Conservation (phyloP, 2,113 vertebrate genomes). For the Petromus typicus region DNA sequence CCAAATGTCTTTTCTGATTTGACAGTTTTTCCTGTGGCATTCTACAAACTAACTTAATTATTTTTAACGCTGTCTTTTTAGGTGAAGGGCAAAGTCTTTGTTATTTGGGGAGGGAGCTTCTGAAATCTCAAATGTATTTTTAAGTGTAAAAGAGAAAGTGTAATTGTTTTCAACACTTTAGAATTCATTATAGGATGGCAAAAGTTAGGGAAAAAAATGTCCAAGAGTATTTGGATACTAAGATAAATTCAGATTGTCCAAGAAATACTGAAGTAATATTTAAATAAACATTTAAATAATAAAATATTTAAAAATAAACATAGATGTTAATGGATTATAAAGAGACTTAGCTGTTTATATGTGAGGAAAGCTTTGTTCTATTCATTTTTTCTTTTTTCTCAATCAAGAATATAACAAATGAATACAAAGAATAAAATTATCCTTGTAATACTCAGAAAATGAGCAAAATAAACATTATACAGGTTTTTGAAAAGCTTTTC, state of each 20-base stretch:
- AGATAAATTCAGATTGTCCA: not conserved
- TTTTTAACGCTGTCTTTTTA: not conserved
- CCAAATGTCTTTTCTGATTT: not conserved
- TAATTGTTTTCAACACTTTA: not conserved
- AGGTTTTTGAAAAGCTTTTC: not conserved
- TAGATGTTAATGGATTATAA: not conserved
- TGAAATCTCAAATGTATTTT: not conserved
- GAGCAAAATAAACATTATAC: not conserved
- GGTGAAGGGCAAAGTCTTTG: not conserved
- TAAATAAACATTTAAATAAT: conserved; percentile 32
- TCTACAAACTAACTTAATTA: not conserved
- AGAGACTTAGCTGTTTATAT: not conserved
- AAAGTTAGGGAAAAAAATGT: not conserved
- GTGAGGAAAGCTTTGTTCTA: not conserved
- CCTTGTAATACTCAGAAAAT: not conserved
- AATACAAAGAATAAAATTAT: not conserved
- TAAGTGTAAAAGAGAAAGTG: not conserved
- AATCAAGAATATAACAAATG: not conserved
- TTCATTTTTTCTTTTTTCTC: not conserved
- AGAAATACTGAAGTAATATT: not conserved
- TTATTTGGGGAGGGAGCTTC: not conserved
- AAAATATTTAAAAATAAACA: conserved; percentile 21
- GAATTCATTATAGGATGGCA: not conserved
- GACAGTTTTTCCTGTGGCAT: not conserved
- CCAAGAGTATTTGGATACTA: not conserved